A percentile compares a stretch with the other conserved stretches of the same genome.
phyloP scores from a whole-genome alignment of 1,140 invertebrate genomes.

The Elysia chlorotica region DNA sequence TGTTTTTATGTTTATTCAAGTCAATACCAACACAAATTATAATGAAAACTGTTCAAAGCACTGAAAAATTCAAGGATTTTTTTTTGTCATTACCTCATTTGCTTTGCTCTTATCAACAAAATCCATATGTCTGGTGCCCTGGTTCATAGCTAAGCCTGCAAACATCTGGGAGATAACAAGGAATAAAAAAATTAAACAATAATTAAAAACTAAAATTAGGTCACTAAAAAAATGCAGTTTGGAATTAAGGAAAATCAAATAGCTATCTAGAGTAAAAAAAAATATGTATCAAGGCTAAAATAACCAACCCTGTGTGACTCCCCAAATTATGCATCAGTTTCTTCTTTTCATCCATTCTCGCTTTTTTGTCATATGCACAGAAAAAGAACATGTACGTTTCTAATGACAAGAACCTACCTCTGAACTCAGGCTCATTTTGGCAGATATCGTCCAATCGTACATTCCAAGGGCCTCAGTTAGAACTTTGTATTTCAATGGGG shows the following conservation, averaged over 20 bases:
- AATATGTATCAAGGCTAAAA: too few relatives aligned
- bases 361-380: background rate
- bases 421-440: slow-evolving; percentile 68
- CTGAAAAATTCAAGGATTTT: background rate
- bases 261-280: too few relatives aligned
- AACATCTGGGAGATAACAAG: slow-evolving; percentile 52
- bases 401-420: slow-evolving; percentile 34
- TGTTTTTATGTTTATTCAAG: too few relatives aligned
- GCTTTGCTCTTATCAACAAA: slow-evolving; percentile 73
- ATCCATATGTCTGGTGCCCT: slow-evolving; percentile 76
- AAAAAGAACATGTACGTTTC: background rate
- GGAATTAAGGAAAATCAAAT: too few relatives aligned
- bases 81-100: slow-evolving; percentile 59
- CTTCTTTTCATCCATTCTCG: too few relatives aligned
- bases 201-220: background rate
- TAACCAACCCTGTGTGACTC: too few relatives aligned
- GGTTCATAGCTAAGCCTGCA: slow-evolving; percentile 43
- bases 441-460: slow-evolving; percentile 73
- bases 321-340: too few relatives aligned
- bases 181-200: slow-evolving; percentile 5
- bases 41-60: background rate
- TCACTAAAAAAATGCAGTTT: too few relatives aligned
- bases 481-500: slow-evolving; percentile 59
- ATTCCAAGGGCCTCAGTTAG: slow-evolving; percentile 67
- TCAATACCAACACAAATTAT: too few relatives aligned